Evolutionary conservation across 2,113 vertebrate genomes (phyloP).

Genomic region (Passer domesticus): DNA sequence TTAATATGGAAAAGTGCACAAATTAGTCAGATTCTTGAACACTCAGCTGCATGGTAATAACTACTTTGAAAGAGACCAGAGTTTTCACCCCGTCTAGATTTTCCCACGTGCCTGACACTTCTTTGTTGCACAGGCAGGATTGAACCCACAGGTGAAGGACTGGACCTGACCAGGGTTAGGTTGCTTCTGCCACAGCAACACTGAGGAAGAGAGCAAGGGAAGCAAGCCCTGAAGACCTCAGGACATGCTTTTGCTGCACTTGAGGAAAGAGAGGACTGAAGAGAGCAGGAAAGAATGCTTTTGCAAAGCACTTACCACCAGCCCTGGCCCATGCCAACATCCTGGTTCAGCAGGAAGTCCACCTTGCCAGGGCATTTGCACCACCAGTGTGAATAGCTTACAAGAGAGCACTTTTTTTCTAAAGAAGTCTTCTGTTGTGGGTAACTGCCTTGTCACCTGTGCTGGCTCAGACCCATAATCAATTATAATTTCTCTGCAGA

Average conservation of each 20-base stretch:
- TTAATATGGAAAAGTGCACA: not conserved
- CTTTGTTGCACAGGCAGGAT: not conserved
- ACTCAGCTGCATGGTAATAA: not conserved
- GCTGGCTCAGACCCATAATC: not conserved
- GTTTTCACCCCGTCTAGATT: not conserved
- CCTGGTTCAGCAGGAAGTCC: not conserved
- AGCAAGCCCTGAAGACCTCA: not conserved
- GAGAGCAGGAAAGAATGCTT: not conserved
- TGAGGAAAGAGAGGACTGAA: not conserved
- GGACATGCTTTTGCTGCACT: accelerated
- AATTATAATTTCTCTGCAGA: not conserved
- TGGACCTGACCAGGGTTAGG: not conserved
- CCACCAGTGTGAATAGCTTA: not conserved
- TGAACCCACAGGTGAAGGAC: not conserved
- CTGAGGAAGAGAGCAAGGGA: not conserved
- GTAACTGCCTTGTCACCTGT: not conserved
- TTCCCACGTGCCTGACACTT: not conserved
- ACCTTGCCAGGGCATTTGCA: not conserved
- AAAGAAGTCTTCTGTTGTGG: not conserved
- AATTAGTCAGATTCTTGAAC: not conserved
- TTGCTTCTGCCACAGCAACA: not conserved
- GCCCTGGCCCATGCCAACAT: not conserved
- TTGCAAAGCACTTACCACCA: not conserved
- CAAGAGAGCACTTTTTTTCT: not conserved
- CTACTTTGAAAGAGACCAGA: not conserved